A percentile compares a stretch with the other conserved stretches of the same genome.
phyloP scores from a whole-genome alignment of 2,797 vertebrate genomes.

The Tachyglossus aculeatus region DNA sequence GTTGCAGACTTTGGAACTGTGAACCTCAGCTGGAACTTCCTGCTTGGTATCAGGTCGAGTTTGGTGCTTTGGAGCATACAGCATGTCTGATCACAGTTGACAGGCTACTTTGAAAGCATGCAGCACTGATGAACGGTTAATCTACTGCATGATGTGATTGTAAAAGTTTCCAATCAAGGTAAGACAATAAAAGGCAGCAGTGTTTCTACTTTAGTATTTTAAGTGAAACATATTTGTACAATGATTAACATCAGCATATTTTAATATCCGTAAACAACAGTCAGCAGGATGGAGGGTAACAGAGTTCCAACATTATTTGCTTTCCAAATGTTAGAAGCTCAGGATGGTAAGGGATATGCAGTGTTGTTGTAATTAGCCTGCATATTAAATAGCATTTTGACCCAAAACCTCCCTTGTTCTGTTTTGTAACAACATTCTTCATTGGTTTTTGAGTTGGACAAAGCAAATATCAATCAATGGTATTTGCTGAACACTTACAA shows the following conservation, averaged over 20 bases:
- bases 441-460: not conserved
- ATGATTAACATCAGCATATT: slow-evolving; percentile 33
- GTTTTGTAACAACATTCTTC: not conserved
- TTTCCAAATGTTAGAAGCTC: slow-evolving; percentile 10
- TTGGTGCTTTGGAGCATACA: slow-evolving; percentile 41
- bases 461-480: too few species aligned
- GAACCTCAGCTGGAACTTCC: slow-evolving; percentile 68
- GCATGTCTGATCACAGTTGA: slow-evolving; percentile 72
- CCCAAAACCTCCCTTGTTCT: not conserved
- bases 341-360: not conserved
- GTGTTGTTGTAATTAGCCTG: slow-evolving; percentile 21
- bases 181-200: slow-evolving; percentile 53
- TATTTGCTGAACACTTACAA: too few species aligned
- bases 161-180: slow-evolving; percentile 42
- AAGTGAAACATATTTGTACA: slow-evolving; percentile 48
- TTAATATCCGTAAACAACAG: slow-evolving; percentile 57
- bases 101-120: slow-evolving; percentile 65
- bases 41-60: slow-evolving; percentile 64
- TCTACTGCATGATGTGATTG: slow-evolving; percentile 64
- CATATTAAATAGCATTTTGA: not conserved
- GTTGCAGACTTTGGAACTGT: slow-evolving; percentile 55
- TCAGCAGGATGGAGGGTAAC: slow-evolving; percentile 18
- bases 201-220: slow-evolving; percentile 9
- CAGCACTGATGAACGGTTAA: slow-evolving; percentile 52
- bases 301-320: slow-evolving; percentile 36